Percentiles rank a stretch among this genome's conserved stretches.
These are phyloP conservation scores for Corythornis vintsioides DNA, from an alignment of 2,113 vertebrate genomes.

Conservation along the genomic window DNA sequence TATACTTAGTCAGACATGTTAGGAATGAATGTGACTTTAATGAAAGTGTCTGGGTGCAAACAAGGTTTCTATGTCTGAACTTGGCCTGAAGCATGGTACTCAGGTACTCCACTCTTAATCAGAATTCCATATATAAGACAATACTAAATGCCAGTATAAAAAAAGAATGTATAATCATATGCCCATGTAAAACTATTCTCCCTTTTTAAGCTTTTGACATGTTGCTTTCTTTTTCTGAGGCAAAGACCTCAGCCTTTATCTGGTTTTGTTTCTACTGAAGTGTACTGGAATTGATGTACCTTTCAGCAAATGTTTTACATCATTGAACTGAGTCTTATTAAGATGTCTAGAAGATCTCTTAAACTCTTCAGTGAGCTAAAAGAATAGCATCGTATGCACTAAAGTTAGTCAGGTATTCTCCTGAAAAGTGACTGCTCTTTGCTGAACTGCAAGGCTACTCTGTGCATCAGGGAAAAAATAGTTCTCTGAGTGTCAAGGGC, in stretches of 20 bases:
- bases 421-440: not conserved
- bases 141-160: not conserved
- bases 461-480: not conserved
- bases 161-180: not conserved
- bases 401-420: not conserved
- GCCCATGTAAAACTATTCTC: not conserved
- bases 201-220: not conserved
- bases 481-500: not conserved
- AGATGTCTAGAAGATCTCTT: conserved; percentile 19
- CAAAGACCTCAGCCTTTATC: not conserved
- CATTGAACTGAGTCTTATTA: conserved; percentile 37
- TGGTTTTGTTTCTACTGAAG: not conserved
- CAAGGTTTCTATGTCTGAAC: not conserved
- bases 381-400: conserved; percentile 7
- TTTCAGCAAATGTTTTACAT: conserved; percentile 49
- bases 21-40: not conserved
- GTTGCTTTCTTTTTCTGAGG: not conserved
- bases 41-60: not conserved
- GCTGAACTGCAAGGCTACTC: not conserved
- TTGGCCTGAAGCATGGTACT: not conserved
- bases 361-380: conserved; percentile 18
- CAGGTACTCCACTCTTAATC: not conserved
- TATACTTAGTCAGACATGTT: not conserved
- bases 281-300: conserved; percentile 3
- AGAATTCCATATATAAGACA: not conserved